Base-by-base conservation (phyloP, 2,797 vertebrate species). In the Leptatherina wallacei region DNA sequence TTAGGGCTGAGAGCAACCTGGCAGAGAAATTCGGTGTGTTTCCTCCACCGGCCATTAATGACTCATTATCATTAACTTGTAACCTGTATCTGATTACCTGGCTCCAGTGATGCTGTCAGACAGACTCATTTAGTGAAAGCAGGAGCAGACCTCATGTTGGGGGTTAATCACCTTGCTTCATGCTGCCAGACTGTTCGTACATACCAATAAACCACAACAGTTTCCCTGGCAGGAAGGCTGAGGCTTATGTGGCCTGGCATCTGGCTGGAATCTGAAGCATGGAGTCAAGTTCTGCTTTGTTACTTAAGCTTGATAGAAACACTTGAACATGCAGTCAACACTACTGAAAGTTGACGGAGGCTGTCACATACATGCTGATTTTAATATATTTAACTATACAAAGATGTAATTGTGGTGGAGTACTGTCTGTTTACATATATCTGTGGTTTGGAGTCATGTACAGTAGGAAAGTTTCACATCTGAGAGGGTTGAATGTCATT, bases 1-100 rank as follows among this genome's bases (percentile, higher is more conserved):
- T 96, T 6, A 93, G 96, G 4, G 97, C 96, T 0, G 97, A 98
- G 73, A 97, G 95, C 88, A 96, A 94, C 0, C 80, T 98, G 36
- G 86, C 92, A 0, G 96, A 99, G 87, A 98, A 95, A 77, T 99
- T 97, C 0, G 95, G 98, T 99, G 84, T 86, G 95, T 77, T 64
- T 30, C 10, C 13, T 33, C 40, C 52, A 7, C 11, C 24, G 60
- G 64, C 57, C 52, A 35, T 73, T 69, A 77, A 70, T 24, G 70
- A 3, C 63, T 81, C 77, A 72, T 82, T 75, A 59, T 73, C 71
- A 80, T 75, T 65, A 72, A 72, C 62, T 67, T 40, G 32, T 77
- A 77, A 77, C 18, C 71, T 87, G 75, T 56, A 69, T 87, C 78
- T 78, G 73, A 81, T 89, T 87, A 85, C 72, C 61, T 56, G 59